Percentiles rank a stretch among this genome's conserved stretches.
Conservation (phyloP, 2,113 vertebrate genomes). For the Osmerus mordax region DNA sequence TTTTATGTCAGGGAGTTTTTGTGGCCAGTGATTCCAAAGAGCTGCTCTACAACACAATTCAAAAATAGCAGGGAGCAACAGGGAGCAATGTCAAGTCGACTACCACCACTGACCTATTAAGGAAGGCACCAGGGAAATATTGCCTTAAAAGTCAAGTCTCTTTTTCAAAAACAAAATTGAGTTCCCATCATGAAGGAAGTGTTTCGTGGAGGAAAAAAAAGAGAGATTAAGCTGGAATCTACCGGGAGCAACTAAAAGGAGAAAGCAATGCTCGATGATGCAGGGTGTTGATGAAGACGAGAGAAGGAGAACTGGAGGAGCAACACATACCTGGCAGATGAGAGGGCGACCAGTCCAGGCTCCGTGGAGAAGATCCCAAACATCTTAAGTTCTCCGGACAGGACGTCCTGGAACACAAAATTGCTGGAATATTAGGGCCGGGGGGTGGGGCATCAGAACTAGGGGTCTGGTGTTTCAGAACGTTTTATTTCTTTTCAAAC, state of each 20-base stretch:
- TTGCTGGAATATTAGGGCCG: not conserved
- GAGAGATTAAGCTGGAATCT: not conserved
- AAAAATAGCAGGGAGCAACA: constrained; percentile 28
- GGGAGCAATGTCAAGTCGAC: not conserved
- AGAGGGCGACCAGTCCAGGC: constrained; percentile 36
- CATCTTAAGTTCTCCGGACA: constrained; percentile 58
- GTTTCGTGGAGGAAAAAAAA: constrained; percentile 12
- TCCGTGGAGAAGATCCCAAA: constrained; percentile 65
- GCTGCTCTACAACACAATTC: constrained; percentile 9
- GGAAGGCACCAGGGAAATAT: constrained; percentile 10
- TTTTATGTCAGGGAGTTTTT: constrained; percentile 29
- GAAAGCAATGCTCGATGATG: not conserved
- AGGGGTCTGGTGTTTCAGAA: no score
- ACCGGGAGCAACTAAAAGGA: not conserved
- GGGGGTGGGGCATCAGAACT: not conserved
- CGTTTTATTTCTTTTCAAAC: no score
- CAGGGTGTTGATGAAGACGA: no score
- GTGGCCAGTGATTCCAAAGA: constrained; percentile 10
- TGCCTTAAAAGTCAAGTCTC: constrained; percentile 33
- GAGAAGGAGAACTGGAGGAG: no score
- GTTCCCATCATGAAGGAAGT: constrained; percentile 16
- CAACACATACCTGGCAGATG: constrained; percentile 69
- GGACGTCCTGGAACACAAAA: constrained; percentile 71
- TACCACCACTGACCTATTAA: constrained; percentile 25
- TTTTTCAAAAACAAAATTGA: constrained; percentile 11